Conservation (phyloP, 2,797 vertebrate species). For the Podarcis siculus region DNA sequence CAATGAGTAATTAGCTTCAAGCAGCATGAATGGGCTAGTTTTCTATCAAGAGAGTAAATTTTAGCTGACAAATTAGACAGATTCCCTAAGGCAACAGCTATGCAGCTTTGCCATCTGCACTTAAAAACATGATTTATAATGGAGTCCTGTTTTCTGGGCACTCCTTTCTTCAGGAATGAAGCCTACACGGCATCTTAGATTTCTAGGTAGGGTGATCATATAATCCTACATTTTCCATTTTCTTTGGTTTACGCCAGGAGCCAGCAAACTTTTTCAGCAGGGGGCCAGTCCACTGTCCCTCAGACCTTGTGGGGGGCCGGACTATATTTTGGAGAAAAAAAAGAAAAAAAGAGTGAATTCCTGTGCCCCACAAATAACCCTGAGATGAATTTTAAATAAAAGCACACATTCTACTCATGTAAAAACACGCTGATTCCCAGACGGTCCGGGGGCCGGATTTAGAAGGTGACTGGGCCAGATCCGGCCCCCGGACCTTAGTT, state of each 20-base stretch:
- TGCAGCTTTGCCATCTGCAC: slow-evolving; percentile 70
- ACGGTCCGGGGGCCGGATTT: no score
- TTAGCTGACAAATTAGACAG: slow-evolving; percentile 81
- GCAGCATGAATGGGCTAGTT: slow-evolving; percentile 77
- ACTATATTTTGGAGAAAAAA: no score
- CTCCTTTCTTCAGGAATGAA: slow-evolving; percentile 76
- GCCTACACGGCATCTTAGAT: slow-evolving; percentile 17
- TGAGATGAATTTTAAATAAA: no score
- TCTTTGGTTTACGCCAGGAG: background rate
- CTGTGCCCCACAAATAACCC: no score
- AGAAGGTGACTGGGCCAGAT: no score
- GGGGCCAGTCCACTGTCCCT: no score
- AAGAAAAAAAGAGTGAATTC: no score
- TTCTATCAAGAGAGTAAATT: slow-evolving; percentile 69
- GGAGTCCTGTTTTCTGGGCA: slow-evolving; percentile 68
- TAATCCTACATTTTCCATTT: slow-evolving; percentile 23
- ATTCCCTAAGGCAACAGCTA: slow-evolving; percentile 76
- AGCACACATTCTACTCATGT: no score
- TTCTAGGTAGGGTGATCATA: background rate
- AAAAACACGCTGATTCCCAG: no score
- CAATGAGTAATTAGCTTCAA: slow-evolving; percentile 66
- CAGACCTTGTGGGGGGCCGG: no score
- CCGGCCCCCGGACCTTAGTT: no score
- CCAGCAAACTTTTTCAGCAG: no score
- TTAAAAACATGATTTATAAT: slow-evolving; percentile 79